phyloP scores from a whole-genome alignment of 2,888 invertebrate genomes.

The Boloria euphrosyne region DNA sequence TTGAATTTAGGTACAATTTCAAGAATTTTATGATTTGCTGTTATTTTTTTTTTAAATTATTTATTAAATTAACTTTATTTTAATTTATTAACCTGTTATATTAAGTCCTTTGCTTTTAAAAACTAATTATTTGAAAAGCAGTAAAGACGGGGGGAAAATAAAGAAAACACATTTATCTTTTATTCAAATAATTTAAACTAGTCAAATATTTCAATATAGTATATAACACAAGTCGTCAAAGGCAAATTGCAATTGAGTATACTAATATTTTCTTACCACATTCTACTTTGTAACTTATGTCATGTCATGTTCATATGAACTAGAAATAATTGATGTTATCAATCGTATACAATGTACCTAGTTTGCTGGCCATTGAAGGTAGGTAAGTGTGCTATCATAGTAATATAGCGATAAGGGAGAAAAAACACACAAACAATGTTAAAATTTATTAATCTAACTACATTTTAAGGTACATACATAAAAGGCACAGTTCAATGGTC shows the following conservation, averaged over 20 bases:
- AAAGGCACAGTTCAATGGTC: constrained; percentile 85
- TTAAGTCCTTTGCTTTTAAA: no score
- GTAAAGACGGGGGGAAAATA: neutral
- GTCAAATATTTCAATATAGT: neutral
- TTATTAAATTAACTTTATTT: no score
- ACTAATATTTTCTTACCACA: neutral
- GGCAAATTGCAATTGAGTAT: no score
- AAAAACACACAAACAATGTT: constrained; percentile 10
- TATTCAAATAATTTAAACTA: constrained; percentile 1
- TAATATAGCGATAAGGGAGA: neutral
- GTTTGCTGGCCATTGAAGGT: no score
- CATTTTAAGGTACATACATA: constrained; percentile 24
- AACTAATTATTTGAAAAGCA: no score
- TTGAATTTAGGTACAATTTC: no score
- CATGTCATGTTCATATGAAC: constrained; percentile 1
- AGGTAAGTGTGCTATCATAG: no score
- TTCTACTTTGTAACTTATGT: constrained; percentile 5
- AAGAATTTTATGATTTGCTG: no score
- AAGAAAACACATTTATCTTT: neutral
- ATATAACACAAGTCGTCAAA: neutral
- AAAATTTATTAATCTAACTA: constrained; percentile 23
- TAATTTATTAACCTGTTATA: no score
- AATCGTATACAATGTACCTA: neutral
- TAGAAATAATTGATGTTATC: constrained; percentile 9
- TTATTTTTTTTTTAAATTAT: no score